Percentiles rank a stretch among this genome's conserved stretches.
Evolutionary conservation across 2,888 invertebrate genomes (phyloP).

Genomic region (Amaurobius ferox): DNA sequence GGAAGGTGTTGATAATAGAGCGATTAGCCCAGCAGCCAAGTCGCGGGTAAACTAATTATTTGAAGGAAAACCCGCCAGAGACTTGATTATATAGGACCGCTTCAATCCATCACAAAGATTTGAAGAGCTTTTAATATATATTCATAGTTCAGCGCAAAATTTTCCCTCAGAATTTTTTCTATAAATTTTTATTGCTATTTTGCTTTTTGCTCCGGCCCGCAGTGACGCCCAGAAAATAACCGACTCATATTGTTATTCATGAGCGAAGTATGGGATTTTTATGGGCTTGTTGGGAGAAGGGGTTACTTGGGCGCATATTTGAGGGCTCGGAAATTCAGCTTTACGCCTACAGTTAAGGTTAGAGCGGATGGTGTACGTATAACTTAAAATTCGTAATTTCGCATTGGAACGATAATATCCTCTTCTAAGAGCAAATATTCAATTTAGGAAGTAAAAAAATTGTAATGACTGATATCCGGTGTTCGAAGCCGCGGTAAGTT

Average conservation of each 20-base stretch:
- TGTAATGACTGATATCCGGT: neutral
- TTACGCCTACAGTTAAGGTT: neutral
- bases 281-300: neutral
- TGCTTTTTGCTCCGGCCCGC: slow-evolving; percentile 3
- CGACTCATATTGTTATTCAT: slow-evolving; percentile 57
- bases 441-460: neutral
- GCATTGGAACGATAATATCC: neutral
- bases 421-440: neutral
- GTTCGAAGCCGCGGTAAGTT: too few relatives aligned
- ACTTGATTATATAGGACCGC: slow-evolving; percentile 40
- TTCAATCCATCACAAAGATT: slow-evolving; percentile 33
- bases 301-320: neutral
- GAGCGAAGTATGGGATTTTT: slow-evolving; percentile 46
- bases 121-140: slow-evolving; percentile 56
- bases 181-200: slow-evolving; percentile 45
- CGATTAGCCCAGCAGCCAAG: slow-evolving; percentile 38
- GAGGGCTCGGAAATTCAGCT: neutral
- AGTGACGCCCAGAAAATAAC: slow-evolving; percentile 64
- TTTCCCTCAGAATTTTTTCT: neutral
- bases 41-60: slow-evolving; percentile 52
- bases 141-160: slow-evolving; percentile 54
- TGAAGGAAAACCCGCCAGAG: slow-evolving; percentile 30
- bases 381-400: neutral
- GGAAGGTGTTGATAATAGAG: slow-evolving; percentile 68
- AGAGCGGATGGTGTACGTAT: neutral